Conservation (phyloP, 2,113 vertebrate species). For the Paraplagusia blochii region DNA sequence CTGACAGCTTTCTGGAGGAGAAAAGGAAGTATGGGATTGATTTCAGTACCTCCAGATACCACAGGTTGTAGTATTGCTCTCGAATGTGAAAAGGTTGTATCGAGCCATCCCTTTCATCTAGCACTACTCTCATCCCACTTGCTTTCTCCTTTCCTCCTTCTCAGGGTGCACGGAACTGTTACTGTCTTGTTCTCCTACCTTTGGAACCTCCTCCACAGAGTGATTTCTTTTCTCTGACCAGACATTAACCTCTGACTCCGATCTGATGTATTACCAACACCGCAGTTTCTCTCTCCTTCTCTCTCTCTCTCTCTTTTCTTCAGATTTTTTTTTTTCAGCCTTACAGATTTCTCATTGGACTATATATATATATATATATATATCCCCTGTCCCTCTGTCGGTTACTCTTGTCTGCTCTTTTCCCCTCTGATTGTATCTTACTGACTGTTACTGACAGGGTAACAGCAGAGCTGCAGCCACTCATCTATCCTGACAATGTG, state of each 20-base stretch:
- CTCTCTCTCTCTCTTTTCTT: slow-evolving; percentile 21
- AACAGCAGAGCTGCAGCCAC: slow-evolving; percentile 4
- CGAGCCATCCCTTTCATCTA: too few species aligned
- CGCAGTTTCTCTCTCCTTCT: slow-evolving; percentile 8
- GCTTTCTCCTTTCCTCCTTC: slow-evolving; percentile 1
- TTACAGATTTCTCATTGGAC: slow-evolving; percentile 72
- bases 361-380: too few species aligned
- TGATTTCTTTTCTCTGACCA: slow-evolving; percentile 7
- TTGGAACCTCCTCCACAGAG: slow-evolving; percentile 11
- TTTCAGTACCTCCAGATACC: too few species aligned
- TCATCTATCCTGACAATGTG: slow-evolving; percentile 18
- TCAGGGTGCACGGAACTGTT: not conserved
- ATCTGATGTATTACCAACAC: too few species aligned
- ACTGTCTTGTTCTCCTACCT: not conserved
- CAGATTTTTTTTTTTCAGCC: slow-evolving; percentile 54
- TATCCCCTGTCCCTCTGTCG: slow-evolving; percentile 32
- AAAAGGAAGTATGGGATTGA: too few species aligned
- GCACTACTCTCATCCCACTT: not conserved
- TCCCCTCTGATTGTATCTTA: slow-evolving; percentile 30
- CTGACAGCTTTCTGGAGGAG: too few species aligned
- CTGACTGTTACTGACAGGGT: slow-evolving; percentile 23
- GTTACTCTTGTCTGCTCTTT: slow-evolving; percentile 33
- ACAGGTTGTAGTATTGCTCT: too few species aligned
- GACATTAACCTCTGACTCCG: too few species aligned
- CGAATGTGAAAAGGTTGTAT: too few species aligned